Conservation (phyloP, 2,888 invertebrate genomes). For the Caenorhabditis japonica region DNA sequence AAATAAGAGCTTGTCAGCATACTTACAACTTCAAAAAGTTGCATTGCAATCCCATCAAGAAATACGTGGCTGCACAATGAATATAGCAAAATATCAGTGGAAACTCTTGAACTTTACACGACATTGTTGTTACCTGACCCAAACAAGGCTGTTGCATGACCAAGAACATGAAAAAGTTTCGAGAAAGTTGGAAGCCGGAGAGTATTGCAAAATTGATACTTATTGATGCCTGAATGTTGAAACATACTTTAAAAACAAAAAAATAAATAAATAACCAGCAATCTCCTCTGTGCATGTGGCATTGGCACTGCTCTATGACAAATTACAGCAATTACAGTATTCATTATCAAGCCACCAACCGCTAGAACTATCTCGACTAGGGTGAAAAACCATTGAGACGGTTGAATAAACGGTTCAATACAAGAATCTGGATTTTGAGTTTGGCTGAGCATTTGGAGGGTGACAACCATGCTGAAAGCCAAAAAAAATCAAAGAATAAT, state of each 20-base stretch:
- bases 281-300: conserved; percentile 50
- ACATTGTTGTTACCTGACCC: conserved; percentile 52
- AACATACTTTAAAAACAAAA: neutral
- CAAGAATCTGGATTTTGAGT: conserved; percentile 40
- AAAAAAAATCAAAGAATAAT: conserved; percentile 1
- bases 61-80: conserved; percentile 47
- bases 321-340: conserved; percentile 54
- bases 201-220: conserved; percentile 53
- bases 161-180: conserved; percentile 54
- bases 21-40: conserved; percentile 47
- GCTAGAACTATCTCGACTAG: conserved; percentile 38
- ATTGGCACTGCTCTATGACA: conserved; percentile 56
- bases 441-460: conserved; percentile 5
- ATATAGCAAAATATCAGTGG: conserved; percentile 63
- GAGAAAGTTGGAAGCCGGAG: conserved; percentile 54
- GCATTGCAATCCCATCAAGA: conserved; percentile 41
- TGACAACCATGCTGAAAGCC: conserved; percentile 1
- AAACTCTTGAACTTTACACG: conserved; percentile 62
- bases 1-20: neutral
- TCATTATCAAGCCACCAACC: conserved; percentile 40
- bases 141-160: conserved; percentile 58
- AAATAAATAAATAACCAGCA: conserved; percentile 39
- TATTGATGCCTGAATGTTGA: conserved; percentile 40
- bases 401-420: conserved; percentile 40
- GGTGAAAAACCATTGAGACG: conserved; percentile 55